phyloP scores from a whole-genome alignment of 2,113 vertebrate genomes.

The Myxocyprinus asiaticus region DNA sequence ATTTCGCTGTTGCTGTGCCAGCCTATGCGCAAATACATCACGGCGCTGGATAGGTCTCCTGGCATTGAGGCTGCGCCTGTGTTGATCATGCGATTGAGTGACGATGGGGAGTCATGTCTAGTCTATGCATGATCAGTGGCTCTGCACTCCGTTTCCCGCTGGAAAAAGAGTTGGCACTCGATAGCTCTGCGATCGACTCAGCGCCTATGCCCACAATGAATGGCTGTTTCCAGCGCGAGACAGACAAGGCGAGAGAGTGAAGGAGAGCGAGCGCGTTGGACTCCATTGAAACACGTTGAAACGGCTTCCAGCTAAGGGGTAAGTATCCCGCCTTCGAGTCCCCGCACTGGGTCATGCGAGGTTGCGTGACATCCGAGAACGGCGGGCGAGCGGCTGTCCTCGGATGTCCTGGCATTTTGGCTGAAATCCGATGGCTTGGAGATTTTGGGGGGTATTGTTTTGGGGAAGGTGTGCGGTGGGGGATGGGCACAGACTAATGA shows the following conservation, averaged over 20 bases:
- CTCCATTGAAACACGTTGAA: constrained; percentile 59
- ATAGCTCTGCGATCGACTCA: constrained; percentile 76
- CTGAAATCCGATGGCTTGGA: constrained; percentile 42
- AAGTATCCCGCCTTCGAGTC: constrained; percentile 59
- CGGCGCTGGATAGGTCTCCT: constrained; percentile 64
- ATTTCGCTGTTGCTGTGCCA: constrained; percentile 64
- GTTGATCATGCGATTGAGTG: constrained; percentile 69
- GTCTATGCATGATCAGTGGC: constrained; percentile 65
- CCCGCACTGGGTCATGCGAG: constrained; percentile 56
- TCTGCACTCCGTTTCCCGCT: constrained; percentile 72
- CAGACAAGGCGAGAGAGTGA: constrained; percentile 52
- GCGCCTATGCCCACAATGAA: constrained; percentile 82
- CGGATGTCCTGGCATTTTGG: constrained; percentile 47
- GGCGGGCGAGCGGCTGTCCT: constrained; percentile 23
- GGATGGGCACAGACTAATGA: constrained; percentile 56
- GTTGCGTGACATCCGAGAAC: constrained; percentile 43
- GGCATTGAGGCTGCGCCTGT: constrained; percentile 66
- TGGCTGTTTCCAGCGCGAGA: constrained; percentile 78
- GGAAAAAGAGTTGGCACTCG: constrained; percentile 71
- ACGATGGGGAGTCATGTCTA: constrained; percentile 65
- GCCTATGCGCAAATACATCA: constrained; percentile 65
- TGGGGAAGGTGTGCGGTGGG: constrained; percentile 59
- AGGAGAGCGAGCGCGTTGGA: constrained; percentile 63
- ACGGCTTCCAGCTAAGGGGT: constrained; percentile 67
- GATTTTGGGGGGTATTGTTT: constrained; percentile 58